phyloP scores from a whole-genome alignment of 2,797 vertebrate species.

The Pseudochromis fuscus region DNA sequence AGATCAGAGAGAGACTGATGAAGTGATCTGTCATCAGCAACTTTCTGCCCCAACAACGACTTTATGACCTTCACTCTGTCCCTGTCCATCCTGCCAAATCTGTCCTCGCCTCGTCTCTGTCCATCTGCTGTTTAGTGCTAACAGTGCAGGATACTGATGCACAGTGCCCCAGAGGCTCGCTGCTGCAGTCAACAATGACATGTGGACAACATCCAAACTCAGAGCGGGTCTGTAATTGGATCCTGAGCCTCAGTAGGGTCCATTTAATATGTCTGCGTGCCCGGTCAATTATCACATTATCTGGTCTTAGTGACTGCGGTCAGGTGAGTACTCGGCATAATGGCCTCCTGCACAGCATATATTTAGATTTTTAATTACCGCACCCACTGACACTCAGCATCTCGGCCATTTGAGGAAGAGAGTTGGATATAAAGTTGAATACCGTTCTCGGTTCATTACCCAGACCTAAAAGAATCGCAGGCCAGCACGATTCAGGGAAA shows the following conservation, averaged over 20 bases:
- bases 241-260: constrained; percentile 27
- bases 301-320: constrained; percentile 18
- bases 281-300: constrained; percentile 40
- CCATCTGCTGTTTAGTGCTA: background rate
- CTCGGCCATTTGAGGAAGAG: constrained; percentile 1
- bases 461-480: background rate
- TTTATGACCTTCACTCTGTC: constrained; percentile 30
- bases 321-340: constrained; percentile 30
- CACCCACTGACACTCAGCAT: background rate
- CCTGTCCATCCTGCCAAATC: constrained; percentile 32
- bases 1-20: constrained; percentile 41
- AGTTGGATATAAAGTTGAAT: constrained; percentile 9
- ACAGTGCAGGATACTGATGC: no score
- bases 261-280: constrained; percentile 37
- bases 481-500: constrained; percentile 21
- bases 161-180: no score
- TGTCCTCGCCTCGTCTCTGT: constrained; percentile 11
- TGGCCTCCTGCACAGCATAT: constrained; percentile 5
- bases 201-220: constrained; percentile 19
- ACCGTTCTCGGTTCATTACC: background rate
- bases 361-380: constrained; percentile 32
- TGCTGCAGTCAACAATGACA: constrained; percentile 1
- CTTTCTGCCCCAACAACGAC: constrained; percentile 23
- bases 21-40: constrained; percentile 63
- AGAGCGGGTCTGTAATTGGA: constrained; percentile 32